Evolutionary conservation across 2,113 vertebrate genomes (phyloP).

Genomic region (Mesembrinibis cayennensis): DNA sequence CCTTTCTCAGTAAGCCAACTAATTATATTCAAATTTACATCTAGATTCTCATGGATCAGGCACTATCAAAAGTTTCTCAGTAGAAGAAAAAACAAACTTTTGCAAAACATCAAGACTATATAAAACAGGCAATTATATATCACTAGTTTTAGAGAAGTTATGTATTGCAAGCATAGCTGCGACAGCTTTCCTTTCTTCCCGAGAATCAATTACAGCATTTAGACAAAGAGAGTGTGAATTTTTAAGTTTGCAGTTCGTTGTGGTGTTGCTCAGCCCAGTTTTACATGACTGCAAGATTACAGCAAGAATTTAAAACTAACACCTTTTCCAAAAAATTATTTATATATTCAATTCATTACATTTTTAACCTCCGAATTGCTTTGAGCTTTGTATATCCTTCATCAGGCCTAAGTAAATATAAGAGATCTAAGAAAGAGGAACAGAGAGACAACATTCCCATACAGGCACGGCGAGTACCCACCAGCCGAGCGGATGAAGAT

Average conservation of each 20-base stretch:
- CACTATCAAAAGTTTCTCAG: background rate
- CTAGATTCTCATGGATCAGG: background rate
- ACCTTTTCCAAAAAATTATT: background rate
- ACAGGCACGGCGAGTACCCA: background rate
- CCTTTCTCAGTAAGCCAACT: background rate
- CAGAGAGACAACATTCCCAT: background rate
- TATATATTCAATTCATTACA: background rate
- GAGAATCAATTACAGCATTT: background rate
- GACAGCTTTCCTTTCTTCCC: background rate
- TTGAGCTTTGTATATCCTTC: background rate
- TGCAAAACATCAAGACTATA: background rate
- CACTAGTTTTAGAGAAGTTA: background rate
- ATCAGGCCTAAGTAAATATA: background rate
- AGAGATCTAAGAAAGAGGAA: background rate
- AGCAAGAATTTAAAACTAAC: background rate
- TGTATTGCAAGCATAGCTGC: background rate
- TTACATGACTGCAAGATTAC: background rate
- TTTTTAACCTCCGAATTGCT: background rate
- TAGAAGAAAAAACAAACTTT: background rate
- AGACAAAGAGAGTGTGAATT: background rate
- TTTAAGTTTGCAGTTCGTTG: rapidly evolving
- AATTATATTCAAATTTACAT: background rate
- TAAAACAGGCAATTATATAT: background rate
- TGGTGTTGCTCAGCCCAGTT: background rate
- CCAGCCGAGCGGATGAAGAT: background rate